Conservation (phyloP, 2,113 vertebrate species). For the Sapajus apella region DNA sequence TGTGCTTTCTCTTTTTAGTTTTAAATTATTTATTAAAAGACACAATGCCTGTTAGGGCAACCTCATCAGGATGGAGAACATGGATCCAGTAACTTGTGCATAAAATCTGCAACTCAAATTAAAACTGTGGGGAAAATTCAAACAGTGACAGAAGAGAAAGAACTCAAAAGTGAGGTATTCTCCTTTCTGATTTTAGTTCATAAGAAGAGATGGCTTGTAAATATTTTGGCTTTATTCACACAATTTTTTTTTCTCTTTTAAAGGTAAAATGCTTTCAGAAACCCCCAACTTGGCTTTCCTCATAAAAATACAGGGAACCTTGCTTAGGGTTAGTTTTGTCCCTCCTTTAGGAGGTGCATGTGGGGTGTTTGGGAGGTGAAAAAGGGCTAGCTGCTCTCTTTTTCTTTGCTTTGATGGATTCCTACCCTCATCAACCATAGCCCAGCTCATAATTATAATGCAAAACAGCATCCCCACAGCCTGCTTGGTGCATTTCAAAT, state of each 20-base stretch:
- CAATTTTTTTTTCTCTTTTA: neutral
- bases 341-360: neutral
- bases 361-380: neutral
- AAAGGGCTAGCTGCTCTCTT: neutral
- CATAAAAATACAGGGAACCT: neutral
- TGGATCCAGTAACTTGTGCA: conserved; percentile 29
- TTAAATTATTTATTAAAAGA: conserved; percentile 77
- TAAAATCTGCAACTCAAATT: conserved; percentile 59
- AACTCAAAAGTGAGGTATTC: neutral
- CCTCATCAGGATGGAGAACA: conserved; percentile 67
- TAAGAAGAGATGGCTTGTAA: conserved; percentile 40
- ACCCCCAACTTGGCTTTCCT: neutral
- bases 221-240: conserved; percentile 52
- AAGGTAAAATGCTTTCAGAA: conserved; percentile 1
- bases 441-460: conserved; percentile 84
- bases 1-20: conserved; percentile 51
- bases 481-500: conserved; percentile 83
- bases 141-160: neutral
- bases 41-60: conserved; percentile 52
- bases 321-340: neutral
- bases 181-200: conserved; percentile 50
- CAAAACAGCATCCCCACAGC: conserved; percentile 80
- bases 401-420: conserved; percentile 68
- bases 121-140: conserved; percentile 36
- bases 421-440: conserved; percentile 67